Conservation (phyloP, 2,113 vertebrate genomes). For the Siniperca knerii region DNA sequence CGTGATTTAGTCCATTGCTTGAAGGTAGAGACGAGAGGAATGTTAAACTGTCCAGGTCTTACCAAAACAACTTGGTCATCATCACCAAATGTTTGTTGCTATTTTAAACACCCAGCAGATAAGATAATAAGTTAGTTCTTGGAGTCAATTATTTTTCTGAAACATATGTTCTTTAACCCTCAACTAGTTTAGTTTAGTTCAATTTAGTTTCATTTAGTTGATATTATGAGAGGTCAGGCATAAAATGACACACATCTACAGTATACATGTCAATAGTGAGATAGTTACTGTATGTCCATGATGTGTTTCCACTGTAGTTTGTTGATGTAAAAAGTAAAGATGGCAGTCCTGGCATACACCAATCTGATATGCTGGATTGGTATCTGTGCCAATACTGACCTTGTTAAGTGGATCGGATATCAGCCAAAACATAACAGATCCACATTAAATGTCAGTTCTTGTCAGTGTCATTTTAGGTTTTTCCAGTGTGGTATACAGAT, state of each 20-base stretch:
- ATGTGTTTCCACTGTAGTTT: neutral
- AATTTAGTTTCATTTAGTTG: neutral
- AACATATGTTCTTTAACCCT: neutral
- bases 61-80: constrained; percentile 22
- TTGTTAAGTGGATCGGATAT: neutral
- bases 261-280: neutral
- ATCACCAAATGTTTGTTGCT: constrained; percentile 24
- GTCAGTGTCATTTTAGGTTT: neutral
- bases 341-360: neutral
- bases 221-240: neutral
- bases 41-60: constrained; percentile 19
- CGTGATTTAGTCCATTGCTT: constrained; percentile 2
- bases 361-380: neutral
- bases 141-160: neutral
- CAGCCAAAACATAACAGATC: neutral
- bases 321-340: neutral
- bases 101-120: constrained; percentile 21
- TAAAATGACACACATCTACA: neutral
- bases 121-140: neutral
- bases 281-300: neutral
- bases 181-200: neutral
- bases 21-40: constrained; percentile 13
- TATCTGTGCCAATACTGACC: neutral
- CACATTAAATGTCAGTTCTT: neutral
- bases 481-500: neutral